These are phyloP conservation scores for Nyctalus aviator DNA, from an alignment of 2,797 vertebrate genomes.

Conservation along the genomic window DNA sequence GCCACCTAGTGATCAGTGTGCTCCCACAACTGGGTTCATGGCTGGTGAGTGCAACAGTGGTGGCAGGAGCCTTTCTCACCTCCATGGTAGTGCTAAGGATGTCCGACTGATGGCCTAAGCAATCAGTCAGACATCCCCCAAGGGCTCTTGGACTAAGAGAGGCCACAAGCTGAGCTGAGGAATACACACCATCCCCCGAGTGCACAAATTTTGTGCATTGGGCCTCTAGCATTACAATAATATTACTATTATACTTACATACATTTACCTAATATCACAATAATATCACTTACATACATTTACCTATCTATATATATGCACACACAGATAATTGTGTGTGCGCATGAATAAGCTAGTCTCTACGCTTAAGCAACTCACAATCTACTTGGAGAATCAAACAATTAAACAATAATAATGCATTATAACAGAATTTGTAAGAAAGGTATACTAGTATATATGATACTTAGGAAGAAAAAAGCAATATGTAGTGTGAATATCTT, in stretches of 20 bases:
- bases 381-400: not conserved
- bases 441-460: not conserved
- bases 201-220: too few species aligned
- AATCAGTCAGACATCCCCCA: too few species aligned
- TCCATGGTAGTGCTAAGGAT: too few species aligned
- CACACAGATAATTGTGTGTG: not conserved
- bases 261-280: not conserved
- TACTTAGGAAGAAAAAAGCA: not conserved
- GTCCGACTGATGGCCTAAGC: too few species aligned
- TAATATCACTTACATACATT: not conserved
- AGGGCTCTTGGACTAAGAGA: too few species aligned
- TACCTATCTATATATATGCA: not conserved
- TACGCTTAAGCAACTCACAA: not conserved
- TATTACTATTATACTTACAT: not conserved
- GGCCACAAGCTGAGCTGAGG: too few species aligned
- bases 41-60: too few species aligned
- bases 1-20: too few species aligned
- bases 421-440: constrained; percentile 8
- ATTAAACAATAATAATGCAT: constrained; percentile 4
- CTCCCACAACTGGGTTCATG: too few species aligned
- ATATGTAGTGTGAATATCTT: not conserved
- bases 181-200: too few species aligned
- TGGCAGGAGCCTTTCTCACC: too few species aligned
- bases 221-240: not conserved
- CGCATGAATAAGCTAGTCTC: not conserved